phyloP scores from a whole-genome alignment of 2,888 invertebrate genomes.

The Noctua janthina region DNA sequence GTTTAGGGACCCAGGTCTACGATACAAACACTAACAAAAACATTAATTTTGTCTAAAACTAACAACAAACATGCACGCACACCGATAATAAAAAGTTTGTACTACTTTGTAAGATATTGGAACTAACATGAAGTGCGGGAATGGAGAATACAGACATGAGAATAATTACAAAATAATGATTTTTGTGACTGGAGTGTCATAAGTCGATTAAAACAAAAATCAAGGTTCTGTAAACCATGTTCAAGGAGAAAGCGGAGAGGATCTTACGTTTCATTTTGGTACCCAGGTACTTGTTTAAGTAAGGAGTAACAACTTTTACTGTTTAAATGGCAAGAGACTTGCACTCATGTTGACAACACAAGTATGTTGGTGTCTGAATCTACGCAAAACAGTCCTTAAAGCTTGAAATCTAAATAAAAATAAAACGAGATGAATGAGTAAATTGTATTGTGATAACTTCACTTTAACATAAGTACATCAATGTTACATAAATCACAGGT shows the following conservation, averaged over 20 bases:
- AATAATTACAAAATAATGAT: slow-evolving; percentile 16
- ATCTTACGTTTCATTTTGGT: neutral
- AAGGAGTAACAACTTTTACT: neutral
- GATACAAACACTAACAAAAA: slow-evolving; percentile 8
- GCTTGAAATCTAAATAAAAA: slow-evolving; percentile 36
- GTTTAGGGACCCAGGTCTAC: neutral
- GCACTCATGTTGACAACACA: neutral
- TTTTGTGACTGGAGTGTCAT: neutral
- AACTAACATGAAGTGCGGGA: slow-evolving; percentile 1
- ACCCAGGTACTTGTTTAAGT: neutral
- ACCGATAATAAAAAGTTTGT: slow-evolving; percentile 21
- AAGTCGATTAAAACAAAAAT: slow-evolving; percentile 16
- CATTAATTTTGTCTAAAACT: slow-evolving; percentile 7
- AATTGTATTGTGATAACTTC: slow-evolving; percentile 55
- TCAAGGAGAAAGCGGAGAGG: neutral
- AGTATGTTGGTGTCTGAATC: neutral
- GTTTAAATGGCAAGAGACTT: neutral
- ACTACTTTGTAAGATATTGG: slow-evolving; percentile 5
- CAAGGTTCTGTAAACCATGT: slow-evolving; percentile 7
- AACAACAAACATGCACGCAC: slow-evolving; percentile 33
- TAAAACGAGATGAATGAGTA: slow-evolving; percentile 58
- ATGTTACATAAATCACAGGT: slow-evolving; percentile 58
- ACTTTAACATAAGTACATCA: slow-evolving; percentile 51
- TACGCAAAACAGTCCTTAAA: slow-evolving; percentile 24
- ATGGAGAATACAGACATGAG: slow-evolving; percentile 5